Base-by-base conservation (phyloP, 1,140 invertebrate species). In the Saxidomus purpurata region DNA sequence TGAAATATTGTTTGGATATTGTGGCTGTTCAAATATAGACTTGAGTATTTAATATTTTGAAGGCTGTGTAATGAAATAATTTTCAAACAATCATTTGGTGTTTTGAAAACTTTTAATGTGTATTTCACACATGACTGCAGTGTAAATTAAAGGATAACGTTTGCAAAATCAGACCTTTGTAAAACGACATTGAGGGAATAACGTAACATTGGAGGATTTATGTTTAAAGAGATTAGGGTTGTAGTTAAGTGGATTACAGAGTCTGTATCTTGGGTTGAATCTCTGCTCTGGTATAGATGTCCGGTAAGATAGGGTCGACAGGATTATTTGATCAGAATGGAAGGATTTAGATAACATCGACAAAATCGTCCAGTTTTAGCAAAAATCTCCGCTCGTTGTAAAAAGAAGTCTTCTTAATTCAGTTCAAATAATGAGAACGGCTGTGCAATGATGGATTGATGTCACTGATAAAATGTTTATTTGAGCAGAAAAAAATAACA, bases 211-310 rank as follows among this genome's bases (percentile, higher is more conserved):
- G 11, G 49, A 49, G 47, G 83, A 85, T 85, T 85, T 40, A 76
- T 47, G 52, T 55, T 76, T 47, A 49, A 34, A 47, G 38, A 85
- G 67, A 74, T 74, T 85, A 76, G 76, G 47, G 28, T 38, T 71
- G 43, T 31, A 74, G 38, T 71, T 74, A 76, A 85, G 67, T 85
- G 83, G 83, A 85, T 85, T 85, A 85, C 40, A 40, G 47, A 69
- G 22, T 31, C 49, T 38, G 28, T 85, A 85, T 85, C 83, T 74
- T 22, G 40, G 17, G 22, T 49, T 28, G 63, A 71, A 85, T 85
- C 83, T 85, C 49, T 85, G 76, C 83, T 85, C 76, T 34, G 67
- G 81, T 84, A 52, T 85, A 85, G 83, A 85, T 85, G 69, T 85
- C 83, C 83, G 0, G 22, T 43, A 34, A 74, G 83, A 85, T 85